A percentile compares a stretch with the other conserved stretches of the same genome.
Evolutionary conservation across 2,113 vertebrate genomes (phyloP).

Genomic region (Nycticorax nycticorax): DNA sequence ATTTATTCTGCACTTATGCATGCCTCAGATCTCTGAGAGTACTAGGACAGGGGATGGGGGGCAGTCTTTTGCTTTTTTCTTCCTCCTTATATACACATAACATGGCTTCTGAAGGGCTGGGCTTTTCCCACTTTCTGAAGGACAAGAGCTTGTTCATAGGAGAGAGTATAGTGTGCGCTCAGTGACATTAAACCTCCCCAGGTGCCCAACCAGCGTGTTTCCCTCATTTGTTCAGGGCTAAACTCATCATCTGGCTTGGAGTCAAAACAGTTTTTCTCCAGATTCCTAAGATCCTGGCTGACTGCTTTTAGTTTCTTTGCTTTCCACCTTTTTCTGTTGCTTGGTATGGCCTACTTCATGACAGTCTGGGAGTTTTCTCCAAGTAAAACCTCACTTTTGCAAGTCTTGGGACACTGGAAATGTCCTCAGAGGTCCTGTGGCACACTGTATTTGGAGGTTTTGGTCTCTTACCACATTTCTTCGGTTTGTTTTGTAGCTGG

Average conservation of each 20-base stretch:
- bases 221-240: not conserved
- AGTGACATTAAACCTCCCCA: not conserved
- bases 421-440: not conserved
- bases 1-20: not conserved
- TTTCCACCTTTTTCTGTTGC: not conserved
- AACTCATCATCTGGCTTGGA: not conserved
- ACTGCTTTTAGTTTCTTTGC: not conserved
- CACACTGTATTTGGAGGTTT: not conserved
- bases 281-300: not conserved
- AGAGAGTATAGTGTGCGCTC: not conserved
- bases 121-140: not conserved
- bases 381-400: not conserved
- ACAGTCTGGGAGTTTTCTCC: not conserved
- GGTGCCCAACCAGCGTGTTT: not conserved
- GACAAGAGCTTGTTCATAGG: not conserved
- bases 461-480: not conserved
- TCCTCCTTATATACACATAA: not conserved
- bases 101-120: not conserved
- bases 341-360: not conserved
- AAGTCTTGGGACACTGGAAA: not conserved
- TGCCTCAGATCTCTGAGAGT: not conserved
- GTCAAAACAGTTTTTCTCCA: not conserved
- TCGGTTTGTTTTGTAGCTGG: not conserved
- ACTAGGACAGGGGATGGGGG: no score
- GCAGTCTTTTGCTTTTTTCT: not conserved